Evolutionary conservation across 2,113 vertebrate species (phyloP).

Genomic region (Arvicanthis niloticus): DNA sequence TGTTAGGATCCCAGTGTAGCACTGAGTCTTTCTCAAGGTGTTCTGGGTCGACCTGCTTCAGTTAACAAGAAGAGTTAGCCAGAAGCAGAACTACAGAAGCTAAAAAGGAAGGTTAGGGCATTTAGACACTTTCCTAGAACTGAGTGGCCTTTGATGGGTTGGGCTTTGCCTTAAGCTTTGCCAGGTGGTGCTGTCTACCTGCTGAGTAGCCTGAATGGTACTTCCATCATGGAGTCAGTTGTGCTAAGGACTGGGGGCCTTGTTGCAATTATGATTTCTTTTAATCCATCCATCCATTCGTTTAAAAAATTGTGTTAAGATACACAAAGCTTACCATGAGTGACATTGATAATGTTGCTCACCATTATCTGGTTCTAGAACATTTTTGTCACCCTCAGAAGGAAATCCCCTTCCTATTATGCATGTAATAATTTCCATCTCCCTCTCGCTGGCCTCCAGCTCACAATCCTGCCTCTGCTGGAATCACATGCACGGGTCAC

Average conservation of each 20-base stretch:
- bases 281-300: not conserved
- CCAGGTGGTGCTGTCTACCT: not conserved
- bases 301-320: not conserved
- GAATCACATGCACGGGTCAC: not conserved
- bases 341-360: not conserved
- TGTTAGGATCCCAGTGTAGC: not conserved
- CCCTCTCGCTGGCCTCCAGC: not conserved
- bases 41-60: not conserved
- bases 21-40: not conserved
- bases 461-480: not conserved
- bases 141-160: not conserved
- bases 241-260: not conserved
- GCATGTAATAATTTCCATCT: not conserved
- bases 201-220: not conserved
- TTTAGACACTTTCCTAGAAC: not conserved
- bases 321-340: not conserved
- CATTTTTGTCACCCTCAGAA: not conserved
- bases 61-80: not conserved
- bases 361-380: not conserved
- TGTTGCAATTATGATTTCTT: not conserved
- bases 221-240: not conserved
- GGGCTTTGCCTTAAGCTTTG: not conserved
- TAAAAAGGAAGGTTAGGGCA: not conserved
- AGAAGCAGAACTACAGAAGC: not conserved
- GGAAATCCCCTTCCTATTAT: not conserved